Percentiles rank a stretch among this genome's conserved stretches.
phyloP scores from a whole-genome alignment of 2,888 invertebrate species.

The Pollenia labialis region DNA sequence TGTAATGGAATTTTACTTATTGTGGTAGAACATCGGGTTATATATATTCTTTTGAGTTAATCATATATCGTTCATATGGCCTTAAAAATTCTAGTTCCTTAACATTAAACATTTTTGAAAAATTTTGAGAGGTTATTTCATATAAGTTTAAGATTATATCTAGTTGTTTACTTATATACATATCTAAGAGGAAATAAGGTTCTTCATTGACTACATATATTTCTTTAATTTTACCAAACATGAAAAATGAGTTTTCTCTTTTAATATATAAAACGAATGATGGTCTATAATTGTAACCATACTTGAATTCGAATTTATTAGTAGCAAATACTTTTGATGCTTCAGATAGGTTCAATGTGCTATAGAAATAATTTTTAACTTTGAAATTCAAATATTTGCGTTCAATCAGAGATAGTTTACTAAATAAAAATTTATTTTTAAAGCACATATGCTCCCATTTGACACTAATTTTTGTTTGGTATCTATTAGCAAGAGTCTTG shows the following conservation, averaged over 20 bases:
- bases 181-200: too few species aligned
- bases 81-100: neutral
- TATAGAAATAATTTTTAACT: constrained; percentile 16
- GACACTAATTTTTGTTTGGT: too few species aligned
- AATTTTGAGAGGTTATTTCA: too few species aligned
- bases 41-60: neutral
- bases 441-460: neutral
- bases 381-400: constrained; percentile 22
- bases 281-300: constrained; percentile 24
- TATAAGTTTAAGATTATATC: too few species aligned
- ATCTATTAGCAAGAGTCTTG: too few species aligned
- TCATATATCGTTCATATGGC: constrained; percentile 5
- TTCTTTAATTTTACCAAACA: too few species aligned
- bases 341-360: neutral
- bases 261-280: too few species aligned
- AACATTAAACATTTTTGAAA: constrained; percentile 16
- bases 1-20: neutral
- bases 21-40: neutral
- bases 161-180: too few species aligned
- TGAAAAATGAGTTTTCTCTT: too few species aligned
- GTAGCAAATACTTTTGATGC: constrained; percentile 17
- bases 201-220: too few species aligned
- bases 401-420: constrained; percentile 5
- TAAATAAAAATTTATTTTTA: constrained; percentile 15
- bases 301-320: constrained; percentile 15